These are phyloP conservation scores for Agonopterix heracliana DNA, from an alignment of 2,888 invertebrate genomes.

Conservation along the genomic window DNA sequence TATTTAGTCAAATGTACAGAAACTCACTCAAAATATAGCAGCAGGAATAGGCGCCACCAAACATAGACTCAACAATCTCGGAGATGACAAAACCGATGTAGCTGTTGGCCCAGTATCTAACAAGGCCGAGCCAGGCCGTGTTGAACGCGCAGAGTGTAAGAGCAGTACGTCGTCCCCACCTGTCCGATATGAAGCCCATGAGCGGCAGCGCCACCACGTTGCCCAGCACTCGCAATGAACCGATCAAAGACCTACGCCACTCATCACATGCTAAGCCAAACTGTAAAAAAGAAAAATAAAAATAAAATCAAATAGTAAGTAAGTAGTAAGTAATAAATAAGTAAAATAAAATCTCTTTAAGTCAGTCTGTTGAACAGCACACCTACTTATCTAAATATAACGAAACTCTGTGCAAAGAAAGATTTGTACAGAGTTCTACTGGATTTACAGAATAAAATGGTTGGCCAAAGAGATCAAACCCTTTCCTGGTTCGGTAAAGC, in stretches of 20 bases:
- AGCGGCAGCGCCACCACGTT: constrained; percentile 80
- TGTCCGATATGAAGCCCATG: constrained; percentile 83
- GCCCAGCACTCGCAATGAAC: constrained; percentile 81
- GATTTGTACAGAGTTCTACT: no score
- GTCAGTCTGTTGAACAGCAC: no score
- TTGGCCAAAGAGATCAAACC: no score
- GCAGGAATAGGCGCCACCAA: constrained; percentile 81
- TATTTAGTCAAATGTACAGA: neutral
- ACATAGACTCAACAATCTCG: constrained; percentile 80
- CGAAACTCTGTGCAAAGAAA: no score
- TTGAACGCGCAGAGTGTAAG: constrained; percentile 74
- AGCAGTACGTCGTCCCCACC: constrained; percentile 78
- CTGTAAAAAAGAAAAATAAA: constrained; percentile 65
- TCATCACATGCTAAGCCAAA: constrained; percentile 77
- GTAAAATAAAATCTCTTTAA: no score
- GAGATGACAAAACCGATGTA: constrained; percentile 80
- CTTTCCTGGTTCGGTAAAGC: no score
- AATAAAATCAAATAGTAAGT: no score
- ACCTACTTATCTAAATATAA: no score
- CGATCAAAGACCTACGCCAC: constrained; percentile 83
- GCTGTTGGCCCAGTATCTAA: constrained; percentile 74
- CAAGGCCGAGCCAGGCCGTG: constrained; percentile 78
- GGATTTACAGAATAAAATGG: no score
- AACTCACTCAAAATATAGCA: constrained; percentile 80
- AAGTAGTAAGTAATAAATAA: no score